Percentiles rank a stretch among this genome's conserved stretches.
Evolutionary conservation across 2,888 invertebrate species (phyloP).

Genomic region (Plusia festucae): DNA sequence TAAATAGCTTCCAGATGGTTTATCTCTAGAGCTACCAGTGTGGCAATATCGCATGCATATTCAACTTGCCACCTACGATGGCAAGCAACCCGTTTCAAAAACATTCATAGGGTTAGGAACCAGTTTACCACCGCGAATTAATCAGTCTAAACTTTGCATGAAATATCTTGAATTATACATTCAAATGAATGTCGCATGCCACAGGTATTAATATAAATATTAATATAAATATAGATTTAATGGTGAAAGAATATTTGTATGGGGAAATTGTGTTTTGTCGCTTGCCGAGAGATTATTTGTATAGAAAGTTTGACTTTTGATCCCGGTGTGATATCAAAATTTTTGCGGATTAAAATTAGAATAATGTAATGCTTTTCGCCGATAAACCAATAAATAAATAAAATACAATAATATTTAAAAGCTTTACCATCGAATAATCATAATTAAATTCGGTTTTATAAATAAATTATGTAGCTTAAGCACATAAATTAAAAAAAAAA

Average conservation of each 20-base stretch:
- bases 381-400: too few species aligned
- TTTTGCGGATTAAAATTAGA: not conserved
- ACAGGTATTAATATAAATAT: constrained; percentile 4
- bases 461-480: too few species aligned
- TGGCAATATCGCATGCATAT: constrained; percentile 8
- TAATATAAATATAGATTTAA: constrained; percentile 1
- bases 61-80: not conserved
- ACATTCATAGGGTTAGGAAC: not conserved
- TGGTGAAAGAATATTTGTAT: constrained; percentile 4
- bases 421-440: too few species aligned
- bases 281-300: not conserved
- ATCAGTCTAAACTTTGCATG: not conserved
- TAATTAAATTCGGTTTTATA: too few species aligned
- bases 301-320: constrained; percentile 1
- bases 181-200: not conserved
- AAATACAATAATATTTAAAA: too few species aligned
- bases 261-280: not conserved
- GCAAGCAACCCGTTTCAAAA: not conserved
- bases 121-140: not conserved
- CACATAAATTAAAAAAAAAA: too few species aligned
- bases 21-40: not conserved
- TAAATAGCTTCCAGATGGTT: not conserved
- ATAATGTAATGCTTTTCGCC: too few species aligned
- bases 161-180: constrained; percentile 6
- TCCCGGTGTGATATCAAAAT: not conserved